Base-by-base conservation (phyloP, 2,113 vertebrate genomes). In the Larimichthys crocea region DNA sequence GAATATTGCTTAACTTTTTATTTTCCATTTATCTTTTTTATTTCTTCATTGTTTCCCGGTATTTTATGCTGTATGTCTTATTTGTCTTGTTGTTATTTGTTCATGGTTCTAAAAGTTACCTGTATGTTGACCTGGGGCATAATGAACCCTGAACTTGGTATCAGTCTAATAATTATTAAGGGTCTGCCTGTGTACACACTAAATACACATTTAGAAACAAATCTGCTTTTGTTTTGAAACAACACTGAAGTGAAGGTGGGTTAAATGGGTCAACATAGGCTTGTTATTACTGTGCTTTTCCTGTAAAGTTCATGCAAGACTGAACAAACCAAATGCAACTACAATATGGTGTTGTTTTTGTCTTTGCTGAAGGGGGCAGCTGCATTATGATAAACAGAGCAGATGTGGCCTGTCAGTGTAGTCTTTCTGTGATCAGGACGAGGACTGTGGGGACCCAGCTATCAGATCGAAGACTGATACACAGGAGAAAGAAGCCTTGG, bases 381-480 rank as follows among this genome's bases (percentile, higher is more conserved):
- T 64, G 66, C 44, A 14, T 62, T 16, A 29, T 42, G 29, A 15
- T 35, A 19, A 63, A 40, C 35, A 26, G 49, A 64, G 35, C 65
- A 57, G 80, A 76, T 64, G 79, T 62, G 49, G 49, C 26, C 31
- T 55, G 50, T 31, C 46, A 61, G 46, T 55, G 49, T 42, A 4
- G 31, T 55, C 60, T 55, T n/a, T 35, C 35, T 46, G 3, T 1
- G 15, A 62, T 11, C 15, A 53, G 22, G 7, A 70, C 56, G 8
- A 70, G 66, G 66, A 44, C 31, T 53, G 35, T 62, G 24, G 35
- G 57, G 48, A 70, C 66, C 48, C 57, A 72, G 60, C 40, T 75
- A 56, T 49, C 71, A 56, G 20, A 70, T 12, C 0, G 26, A 31
- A 70, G 19, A n/a, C 62, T 26, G 64, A 50, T 40, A 50, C 17